These are phyloP conservation scores for Aporophyla lueneburgensis DNA, from an alignment of 2,888 invertebrate species.

Conservation along the genomic window DNA sequence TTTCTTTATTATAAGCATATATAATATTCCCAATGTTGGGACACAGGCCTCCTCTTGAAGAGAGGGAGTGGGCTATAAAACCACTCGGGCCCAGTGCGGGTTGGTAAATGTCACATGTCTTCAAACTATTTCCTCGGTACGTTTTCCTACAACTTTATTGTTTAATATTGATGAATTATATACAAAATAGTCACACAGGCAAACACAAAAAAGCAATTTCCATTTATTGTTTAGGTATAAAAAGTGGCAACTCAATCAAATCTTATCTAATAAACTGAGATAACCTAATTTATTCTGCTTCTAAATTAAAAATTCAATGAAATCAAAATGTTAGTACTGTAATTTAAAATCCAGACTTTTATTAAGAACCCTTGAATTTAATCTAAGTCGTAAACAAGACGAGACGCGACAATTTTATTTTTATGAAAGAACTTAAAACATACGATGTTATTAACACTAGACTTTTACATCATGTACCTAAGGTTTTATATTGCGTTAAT, in stretches of 20 bases:
- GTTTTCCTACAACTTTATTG: neutral
- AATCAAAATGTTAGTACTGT: neutral
- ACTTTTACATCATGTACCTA: slow-evolving; percentile 16
- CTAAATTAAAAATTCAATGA: slow-evolving; percentile 1
- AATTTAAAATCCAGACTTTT: slow-evolving; percentile 13
- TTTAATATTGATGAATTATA: neutral
- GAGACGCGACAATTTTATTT: slow-evolving; percentile 16
- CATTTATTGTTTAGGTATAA: neutral
- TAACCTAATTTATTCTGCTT: neutral
- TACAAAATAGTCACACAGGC: neutral
- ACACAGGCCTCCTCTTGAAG: too few species aligned
- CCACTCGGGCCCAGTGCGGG: too few species aligned
- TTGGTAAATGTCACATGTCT: too few species aligned
- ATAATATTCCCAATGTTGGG: too few species aligned
- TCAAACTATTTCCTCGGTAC: too few species aligned
- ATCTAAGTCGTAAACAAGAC: slow-evolving; percentile 21
- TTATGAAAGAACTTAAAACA: slow-evolving; percentile 34
- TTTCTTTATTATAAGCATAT: neutral
- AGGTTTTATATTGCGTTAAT: slow-evolving; percentile 14
- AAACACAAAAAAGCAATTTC: neutral
- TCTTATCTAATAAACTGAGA: neutral
- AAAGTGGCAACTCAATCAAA: neutral
- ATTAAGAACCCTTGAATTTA: slow-evolving; percentile 13
- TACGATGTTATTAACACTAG: slow-evolving; percentile 31
- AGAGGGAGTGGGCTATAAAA: too few species aligned